Conservation (phyloP, 2,113 vertebrate species). For the Sceloporus undulatus region DNA sequence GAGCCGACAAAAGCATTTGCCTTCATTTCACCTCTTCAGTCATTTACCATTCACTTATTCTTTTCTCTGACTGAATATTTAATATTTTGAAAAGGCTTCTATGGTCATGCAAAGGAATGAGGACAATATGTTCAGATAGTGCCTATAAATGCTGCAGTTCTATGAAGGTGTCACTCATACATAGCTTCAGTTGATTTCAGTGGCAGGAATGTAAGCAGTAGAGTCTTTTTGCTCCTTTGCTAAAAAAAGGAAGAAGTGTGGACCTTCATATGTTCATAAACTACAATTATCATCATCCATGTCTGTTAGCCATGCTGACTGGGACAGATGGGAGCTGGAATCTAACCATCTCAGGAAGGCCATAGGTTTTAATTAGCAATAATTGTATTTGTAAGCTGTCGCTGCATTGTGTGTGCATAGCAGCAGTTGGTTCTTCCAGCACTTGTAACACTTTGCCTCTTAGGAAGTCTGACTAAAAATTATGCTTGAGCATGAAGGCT, state of each 20-base stretch:
- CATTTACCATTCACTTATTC: background rate
- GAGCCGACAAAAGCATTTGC: conserved; percentile 23
- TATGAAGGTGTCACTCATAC: background rate
- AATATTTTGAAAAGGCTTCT: conserved; percentile 20
- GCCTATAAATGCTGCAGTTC: background rate
- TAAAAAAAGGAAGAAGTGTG: background rate
- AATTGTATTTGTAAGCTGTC: background rate
- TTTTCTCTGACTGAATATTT: background rate
- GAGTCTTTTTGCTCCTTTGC: background rate
- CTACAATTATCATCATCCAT: too few relatives aligned
- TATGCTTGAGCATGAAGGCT: too few relatives aligned
- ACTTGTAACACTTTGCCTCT: background rate
- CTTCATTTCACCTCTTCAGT: conserved; percentile 30
- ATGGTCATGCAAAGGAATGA: background rate
- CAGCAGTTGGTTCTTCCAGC: too few relatives aligned
- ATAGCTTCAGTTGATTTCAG: background rate
- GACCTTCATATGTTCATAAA: too few relatives aligned
- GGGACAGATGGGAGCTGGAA: too few relatives aligned
- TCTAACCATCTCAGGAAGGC: too few relatives aligned
- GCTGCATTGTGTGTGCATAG: background rate
- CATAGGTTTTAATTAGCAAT: background rate
- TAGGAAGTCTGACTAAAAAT: too few relatives aligned
- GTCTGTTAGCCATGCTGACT: too few relatives aligned
- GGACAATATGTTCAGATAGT: background rate
- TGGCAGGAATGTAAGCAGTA: background rate